A percentile compares a stretch with the other conserved stretches of the same genome.
These are phyloP conservation scores for Bubo bubo DNA, from an alignment of 2,113 vertebrate genomes.

Conservation along the genomic window DNA sequence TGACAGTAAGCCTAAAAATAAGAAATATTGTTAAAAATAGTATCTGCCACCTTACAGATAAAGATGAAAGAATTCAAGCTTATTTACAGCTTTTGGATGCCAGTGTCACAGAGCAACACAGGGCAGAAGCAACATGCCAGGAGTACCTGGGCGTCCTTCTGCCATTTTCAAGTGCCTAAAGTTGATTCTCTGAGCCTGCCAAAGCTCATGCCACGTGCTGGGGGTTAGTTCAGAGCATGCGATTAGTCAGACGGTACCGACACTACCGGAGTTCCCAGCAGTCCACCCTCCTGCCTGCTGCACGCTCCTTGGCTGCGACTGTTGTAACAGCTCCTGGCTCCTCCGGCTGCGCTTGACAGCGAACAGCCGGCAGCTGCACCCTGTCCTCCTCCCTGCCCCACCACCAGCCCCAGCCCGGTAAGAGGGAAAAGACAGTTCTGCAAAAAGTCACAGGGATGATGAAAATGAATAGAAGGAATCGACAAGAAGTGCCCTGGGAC, in stretches of 20 bases:
- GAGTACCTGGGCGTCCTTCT: not conserved
- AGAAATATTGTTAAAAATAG: not conserved
- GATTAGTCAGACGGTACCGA: not conserved
- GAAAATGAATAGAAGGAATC: not conserved
- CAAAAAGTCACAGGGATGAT: not conserved
- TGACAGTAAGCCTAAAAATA: not conserved
- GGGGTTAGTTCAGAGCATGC: not conserved
- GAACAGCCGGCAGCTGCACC: not conserved
- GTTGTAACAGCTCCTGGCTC: too few species aligned
- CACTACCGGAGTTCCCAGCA: not conserved
- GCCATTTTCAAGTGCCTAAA: not conserved
- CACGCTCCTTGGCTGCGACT: too few species aligned
- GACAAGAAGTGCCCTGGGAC: not conserved
- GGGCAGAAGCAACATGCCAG: not conserved
- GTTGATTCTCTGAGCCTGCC: not conserved
- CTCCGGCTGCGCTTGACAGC: too few species aligned
- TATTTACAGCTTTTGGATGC: not conserved
- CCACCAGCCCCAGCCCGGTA: not conserved
- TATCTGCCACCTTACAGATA: not conserved
- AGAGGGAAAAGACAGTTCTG: not conserved
- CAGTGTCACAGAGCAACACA: not conserved
- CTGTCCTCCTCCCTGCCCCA: not conserved
- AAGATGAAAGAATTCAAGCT: not conserved
- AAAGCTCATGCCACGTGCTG: fast-evolving
- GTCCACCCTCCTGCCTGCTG: not conserved